Base-by-base conservation (phyloP, 2,888 invertebrate genomes). In the Ptychoptera contaminata region DNA sequence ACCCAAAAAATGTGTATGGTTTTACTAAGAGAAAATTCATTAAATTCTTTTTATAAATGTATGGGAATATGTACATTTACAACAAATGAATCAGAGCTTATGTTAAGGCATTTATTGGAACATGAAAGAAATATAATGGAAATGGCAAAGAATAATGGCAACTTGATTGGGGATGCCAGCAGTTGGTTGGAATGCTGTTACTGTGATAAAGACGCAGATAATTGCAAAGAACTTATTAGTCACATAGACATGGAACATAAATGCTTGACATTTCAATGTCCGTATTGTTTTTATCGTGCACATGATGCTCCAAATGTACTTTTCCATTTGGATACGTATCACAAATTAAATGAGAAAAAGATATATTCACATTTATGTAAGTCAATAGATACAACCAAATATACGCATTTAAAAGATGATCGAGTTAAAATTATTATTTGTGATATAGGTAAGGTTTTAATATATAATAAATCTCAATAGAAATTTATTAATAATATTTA, bases 241-340 rank as follows among this genome's bases (percentile, higher is more conserved):
- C 83, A 83, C 56, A 69, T 81, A 11, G 69, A 74, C 41, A 69
- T 71, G 23, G 67, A 67, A 32, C 83, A 84, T 54, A 70, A 69
- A 0, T 62, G 67, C 44, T 77, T 80, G 53, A 65, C 68, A 29
- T 81, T 63, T 53, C 74, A 74, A 30, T 84, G 84, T 54, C 65
- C 63, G 4, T 68, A 72, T 50, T 84, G 84, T 55, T 75, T 82
- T 54, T 83, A 82, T 58, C 67, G 82, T 41, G 75, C 77, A 9
- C 47, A 43, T 34, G 43, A 42, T 16, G 37, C 30, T 2, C 14
- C n/a, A 11, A 48, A 50, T 44, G 47, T 51, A 8, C 11, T 43
- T 2, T 30, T 37, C 8, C 53, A 53, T 45, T 11, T 46, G 1
- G 36, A 41, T 3, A n/a, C 16, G 1, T 44, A 46, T 46, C 53